A percentile compares a stretch with the other conserved stretches of the same genome.
phyloP scores from a whole-genome alignment of 2,113 vertebrate genomes.

The Todiramphus saurophagus region DNA sequence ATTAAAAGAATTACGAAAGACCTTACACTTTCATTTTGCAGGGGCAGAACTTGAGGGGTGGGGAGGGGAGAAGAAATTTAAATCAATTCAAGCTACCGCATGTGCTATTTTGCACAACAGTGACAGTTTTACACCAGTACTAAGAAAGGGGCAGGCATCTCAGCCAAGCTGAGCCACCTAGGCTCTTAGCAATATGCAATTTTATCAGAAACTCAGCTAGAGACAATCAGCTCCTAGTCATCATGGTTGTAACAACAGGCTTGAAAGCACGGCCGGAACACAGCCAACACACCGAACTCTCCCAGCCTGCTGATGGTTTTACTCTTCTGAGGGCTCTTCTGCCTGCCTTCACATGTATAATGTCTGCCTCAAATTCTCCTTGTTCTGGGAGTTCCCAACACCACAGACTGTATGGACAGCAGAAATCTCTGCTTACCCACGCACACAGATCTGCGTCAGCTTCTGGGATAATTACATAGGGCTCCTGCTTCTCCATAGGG shows the following conservation, averaged over 20 bases:
- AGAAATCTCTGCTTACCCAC: slow-evolving; percentile 42
- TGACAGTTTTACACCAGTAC: not conserved
- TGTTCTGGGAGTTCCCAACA: not conserved
- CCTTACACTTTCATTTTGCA: not conserved
- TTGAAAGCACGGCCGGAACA: not conserved
- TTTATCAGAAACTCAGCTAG: not conserved
- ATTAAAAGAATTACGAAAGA: not conserved
- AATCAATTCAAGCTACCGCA: not conserved
- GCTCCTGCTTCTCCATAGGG: not conserved
- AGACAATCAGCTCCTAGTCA: not conserved
- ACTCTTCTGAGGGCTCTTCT: not conserved
- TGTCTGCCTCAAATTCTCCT: not conserved
- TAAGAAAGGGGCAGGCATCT: not conserved
- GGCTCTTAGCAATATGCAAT: not conserved
- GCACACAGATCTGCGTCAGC: not conserved
- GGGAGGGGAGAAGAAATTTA: not conserved
- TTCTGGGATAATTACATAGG: slow-evolving; percentile 17
- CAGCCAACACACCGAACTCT: not conserved
- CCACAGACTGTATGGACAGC: not conserved
- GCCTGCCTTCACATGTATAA: not conserved
- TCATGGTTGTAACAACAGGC: not conserved
- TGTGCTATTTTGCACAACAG: not conserved
- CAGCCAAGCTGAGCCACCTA: not conserved
- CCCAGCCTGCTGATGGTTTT: not conserved
- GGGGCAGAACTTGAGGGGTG: not conserved